Evolutionary conservation across 2,888 invertebrate genomes (phyloP).

Genomic region (Artemia sinica): DNA sequence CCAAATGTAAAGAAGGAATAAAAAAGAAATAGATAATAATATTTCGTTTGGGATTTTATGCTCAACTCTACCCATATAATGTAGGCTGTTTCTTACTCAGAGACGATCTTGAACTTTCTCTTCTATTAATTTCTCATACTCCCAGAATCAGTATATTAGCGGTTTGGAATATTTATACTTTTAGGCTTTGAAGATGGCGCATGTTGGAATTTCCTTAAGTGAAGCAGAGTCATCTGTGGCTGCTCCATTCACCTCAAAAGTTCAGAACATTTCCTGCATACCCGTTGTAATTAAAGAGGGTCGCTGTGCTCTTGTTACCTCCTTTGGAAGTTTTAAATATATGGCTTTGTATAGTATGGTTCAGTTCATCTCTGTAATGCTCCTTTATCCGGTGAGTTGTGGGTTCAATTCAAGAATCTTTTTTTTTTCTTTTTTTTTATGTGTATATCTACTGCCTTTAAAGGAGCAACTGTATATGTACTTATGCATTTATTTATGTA

Average conservation of each 20-base stretch:
- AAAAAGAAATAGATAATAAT: too few species aligned
- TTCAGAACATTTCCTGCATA: conserved; percentile 59
- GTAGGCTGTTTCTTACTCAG: too few species aligned
- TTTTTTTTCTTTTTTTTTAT: conserved; percentile 21
- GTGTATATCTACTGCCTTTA: too few species aligned
- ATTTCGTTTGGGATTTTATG: too few species aligned
- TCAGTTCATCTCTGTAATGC: conserved; percentile 65
- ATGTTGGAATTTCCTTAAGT: conserved; percentile 69
- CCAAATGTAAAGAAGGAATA: too few species aligned
- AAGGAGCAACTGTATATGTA: not conserved
- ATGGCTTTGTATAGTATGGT: conserved; percentile 78
- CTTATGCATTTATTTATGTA: too few species aligned
- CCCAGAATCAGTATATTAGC: too few species aligned
- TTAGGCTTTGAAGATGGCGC: conserved; percentile 62
- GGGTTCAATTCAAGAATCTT: not conserved
- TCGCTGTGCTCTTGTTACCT: conserved; percentile 67
- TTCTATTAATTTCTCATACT: too few species aligned
- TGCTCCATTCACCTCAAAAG: conserved; percentile 70
- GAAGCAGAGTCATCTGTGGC: conserved; percentile 76
- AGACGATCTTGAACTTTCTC: too few species aligned
- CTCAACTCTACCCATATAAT: too few species aligned
- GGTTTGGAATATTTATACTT: conserved; percentile 22
- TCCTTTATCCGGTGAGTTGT: conserved; percentile 49
- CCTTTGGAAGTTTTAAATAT: conserved; percentile 75
- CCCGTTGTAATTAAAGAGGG: conserved; percentile 63